Conservation (phyloP, 2,113 vertebrate species). For the Carlito syrichta region DNA sequence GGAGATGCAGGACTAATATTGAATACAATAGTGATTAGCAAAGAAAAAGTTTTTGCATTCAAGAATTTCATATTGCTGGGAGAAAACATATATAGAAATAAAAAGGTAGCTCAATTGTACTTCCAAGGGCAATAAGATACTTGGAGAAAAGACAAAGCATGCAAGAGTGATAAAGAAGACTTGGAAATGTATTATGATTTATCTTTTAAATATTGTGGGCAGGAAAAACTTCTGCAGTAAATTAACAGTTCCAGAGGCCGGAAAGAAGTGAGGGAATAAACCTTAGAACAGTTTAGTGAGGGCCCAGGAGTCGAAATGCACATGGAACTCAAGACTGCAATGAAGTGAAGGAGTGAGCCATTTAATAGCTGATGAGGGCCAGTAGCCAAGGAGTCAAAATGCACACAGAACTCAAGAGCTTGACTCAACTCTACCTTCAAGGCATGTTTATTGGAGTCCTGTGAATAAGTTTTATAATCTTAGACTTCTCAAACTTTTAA, state of each 20-base stretch:
- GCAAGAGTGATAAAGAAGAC: neutral
- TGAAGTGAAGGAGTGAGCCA: neutral
- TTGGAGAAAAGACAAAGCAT: neutral
- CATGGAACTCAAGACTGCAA: no score
- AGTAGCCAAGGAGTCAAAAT: neutral
- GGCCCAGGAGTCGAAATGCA: no score
- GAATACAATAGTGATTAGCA: neutral
- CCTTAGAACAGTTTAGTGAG: no score
- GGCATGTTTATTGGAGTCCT: neutral
- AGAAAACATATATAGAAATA: neutral
- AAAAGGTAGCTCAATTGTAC: neutral
- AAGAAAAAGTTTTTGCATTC: neutral
- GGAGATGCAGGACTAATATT: neutral
- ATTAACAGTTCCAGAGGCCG: neutral
- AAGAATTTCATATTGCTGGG: neutral
- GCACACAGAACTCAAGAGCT: neutral
- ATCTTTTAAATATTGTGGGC: neutral
- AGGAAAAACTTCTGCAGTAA: neutral
- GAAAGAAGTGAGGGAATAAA: neutral
- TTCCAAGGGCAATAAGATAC: neutral
- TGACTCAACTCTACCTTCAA: neutral
- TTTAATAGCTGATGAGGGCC: neutral
- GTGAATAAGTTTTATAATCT: neutral
- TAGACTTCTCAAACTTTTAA: neutral
- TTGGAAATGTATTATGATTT: neutral